A percentile compares a stretch with the other conserved stretches of the same genome.
These are phyloP conservation scores for Cyanoderma ruficeps DNA, from an alignment of 2,113 vertebrate genomes.

Conservation along the genomic window DNA sequence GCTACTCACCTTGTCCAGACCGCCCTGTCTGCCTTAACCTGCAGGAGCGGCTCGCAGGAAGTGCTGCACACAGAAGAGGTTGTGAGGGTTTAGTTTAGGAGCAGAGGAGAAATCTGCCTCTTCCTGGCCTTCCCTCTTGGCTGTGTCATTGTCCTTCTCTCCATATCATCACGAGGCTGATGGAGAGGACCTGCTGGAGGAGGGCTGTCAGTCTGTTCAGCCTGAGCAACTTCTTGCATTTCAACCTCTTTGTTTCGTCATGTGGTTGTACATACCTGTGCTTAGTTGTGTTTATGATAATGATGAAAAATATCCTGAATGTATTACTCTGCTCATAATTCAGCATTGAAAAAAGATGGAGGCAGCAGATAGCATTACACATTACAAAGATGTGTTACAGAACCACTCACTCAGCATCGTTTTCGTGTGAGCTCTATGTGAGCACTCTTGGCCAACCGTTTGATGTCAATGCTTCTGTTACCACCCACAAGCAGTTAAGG, in stretches of 20 bases:
- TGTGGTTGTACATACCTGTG: not conserved
- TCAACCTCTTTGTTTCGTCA: not conserved
- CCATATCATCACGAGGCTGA: not conserved
- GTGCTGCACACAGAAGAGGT: not conserved
- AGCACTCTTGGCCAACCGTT: not conserved
- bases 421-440: not conserved
- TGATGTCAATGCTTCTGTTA: not conserved
- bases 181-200: not conserved
- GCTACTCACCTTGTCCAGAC: not conserved
- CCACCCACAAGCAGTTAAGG: constrained; percentile 12
- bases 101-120: not conserved
- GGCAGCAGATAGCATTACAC: not conserved
- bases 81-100: not conserved
- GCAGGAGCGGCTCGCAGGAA: not conserved
- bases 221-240: not conserved
- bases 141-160: not conserved
- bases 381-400: not conserved
- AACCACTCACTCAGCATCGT: not conserved
- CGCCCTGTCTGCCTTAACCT: constrained; percentile 19
- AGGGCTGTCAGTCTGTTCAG: not conserved
- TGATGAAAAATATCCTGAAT: not conserved
- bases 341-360: not conserved
- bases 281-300: not conserved
- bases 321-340: not conserved
- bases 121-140: not conserved